Base-by-base conservation (phyloP, 2,888 invertebrate genomes). In the Patella pellucida region DNA sequence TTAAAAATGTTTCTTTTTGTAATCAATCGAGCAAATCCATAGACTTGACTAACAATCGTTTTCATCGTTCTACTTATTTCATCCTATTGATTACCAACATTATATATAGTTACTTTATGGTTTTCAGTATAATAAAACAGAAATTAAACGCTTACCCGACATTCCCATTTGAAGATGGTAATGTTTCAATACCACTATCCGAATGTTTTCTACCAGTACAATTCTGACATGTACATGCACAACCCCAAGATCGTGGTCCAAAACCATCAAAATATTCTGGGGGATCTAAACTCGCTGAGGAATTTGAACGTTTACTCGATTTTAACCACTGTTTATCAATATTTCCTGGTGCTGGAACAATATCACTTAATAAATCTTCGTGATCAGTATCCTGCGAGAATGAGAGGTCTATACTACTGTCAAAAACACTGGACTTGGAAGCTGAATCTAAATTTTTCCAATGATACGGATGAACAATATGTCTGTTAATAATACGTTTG, bases 301-400 rank as follows among this genome's bases (percentile, higher is more conserved):
- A 62, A 19, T 23, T 62, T 11, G 62, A 23, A 11, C 62, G 62
- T 23, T 62, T 19, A 62, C n/a, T n/a, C n/a, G 62, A 23, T 62
- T 62, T 62, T 23, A 62, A 62, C 62, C 62, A 62, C 23, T 62
- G 62, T 62, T 62, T 62, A 19, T 62, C 62, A 23, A 62, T 62
- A 62, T 62, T 62, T 23, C 62, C 62, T 15, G 62, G 62, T 1
- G 62, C 19, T 19, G 23, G 62, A 9, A 62, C 14, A 12, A 19
- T 23, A 23, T 62, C 62, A 62, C 62, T 23, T 41, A 41, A 41
- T 11, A 23, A 23, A 62, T 62, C 62, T 19, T 62, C 62, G 23
- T 62, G 62, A 62, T 62, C 62, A 1, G 62, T 62, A 23, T 62
- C 62, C 11, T 62, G 62, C 12, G 62, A 62, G 62, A 62, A 62